A percentile compares a stretch with the other conserved stretches of the same genome.
These are phyloP conservation scores for Myanophis thanlyinensis DNA, from an alignment of 2,113 vertebrate species.

Conservation along the genomic window DNA sequence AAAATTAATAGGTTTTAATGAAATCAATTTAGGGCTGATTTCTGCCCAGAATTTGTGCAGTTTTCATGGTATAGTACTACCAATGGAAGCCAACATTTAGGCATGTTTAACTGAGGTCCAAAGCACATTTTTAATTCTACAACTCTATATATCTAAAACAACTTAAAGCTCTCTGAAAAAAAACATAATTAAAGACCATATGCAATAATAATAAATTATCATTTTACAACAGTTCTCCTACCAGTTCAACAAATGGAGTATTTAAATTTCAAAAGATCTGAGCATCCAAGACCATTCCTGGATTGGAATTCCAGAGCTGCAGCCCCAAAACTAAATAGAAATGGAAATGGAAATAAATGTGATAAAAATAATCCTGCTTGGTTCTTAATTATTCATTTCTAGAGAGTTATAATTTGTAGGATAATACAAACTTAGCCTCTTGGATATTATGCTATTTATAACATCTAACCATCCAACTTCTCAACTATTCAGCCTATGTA, in stretches of 20 bases:
- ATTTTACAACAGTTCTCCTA: background rate
- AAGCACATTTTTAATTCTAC: background rate
- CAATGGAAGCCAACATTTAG: background rate
- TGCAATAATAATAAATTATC: background rate
- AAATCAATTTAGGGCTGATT: background rate
- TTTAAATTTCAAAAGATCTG: background rate
- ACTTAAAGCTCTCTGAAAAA: background rate
- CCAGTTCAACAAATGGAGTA: background rate
- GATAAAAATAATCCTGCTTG: too few species aligned
- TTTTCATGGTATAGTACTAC: background rate
- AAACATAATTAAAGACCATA: background rate
- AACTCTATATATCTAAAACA: background rate
- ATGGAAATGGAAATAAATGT: too few species aligned
- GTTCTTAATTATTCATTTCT: too few species aligned
- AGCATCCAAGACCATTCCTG: background rate
- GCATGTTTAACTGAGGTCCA: background rate
- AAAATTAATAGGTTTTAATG: background rate
- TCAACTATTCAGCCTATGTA: too few species aligned
- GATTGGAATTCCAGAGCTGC: background rate
- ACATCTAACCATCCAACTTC: too few species aligned
- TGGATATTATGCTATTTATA: too few species aligned
- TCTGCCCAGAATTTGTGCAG: background rate
- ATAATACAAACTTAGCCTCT: too few species aligned
- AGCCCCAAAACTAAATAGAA: background rate
- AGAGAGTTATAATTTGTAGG: too few species aligned